These are phyloP conservation scores for Conopomorpha cramerella DNA, from an alignment of 1,140 invertebrate species.

Conservation along the genomic window DNA sequence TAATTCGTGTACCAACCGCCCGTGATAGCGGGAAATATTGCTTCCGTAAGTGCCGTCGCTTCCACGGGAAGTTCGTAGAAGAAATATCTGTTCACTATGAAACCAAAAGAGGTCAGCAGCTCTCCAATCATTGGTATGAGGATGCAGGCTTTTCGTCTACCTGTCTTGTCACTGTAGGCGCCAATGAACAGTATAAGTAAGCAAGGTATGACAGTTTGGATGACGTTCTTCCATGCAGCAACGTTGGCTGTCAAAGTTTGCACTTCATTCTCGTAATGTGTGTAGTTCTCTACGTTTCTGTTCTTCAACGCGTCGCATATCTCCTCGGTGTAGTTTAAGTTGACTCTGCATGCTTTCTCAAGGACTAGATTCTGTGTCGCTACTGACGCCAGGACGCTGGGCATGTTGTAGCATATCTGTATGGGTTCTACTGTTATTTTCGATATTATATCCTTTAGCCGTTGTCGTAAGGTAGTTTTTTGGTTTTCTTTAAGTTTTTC, in stretches of 20 bases:
- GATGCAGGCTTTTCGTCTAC: slow-evolving; percentile 64
- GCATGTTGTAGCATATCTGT: too few relatives aligned
- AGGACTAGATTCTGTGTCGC: too few relatives aligned
- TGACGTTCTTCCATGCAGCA: slow-evolving; percentile 60
- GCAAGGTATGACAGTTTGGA: slow-evolving; percentile 61
- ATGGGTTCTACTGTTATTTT: too few relatives aligned
- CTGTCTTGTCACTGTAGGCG: slow-evolving; percentile 64
- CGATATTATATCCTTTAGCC: too few relatives aligned
- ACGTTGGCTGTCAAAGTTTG: slow-evolving; percentile 64
- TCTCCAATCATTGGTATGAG: slow-evolving; percentile 61
- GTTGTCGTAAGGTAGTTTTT: too few relatives aligned
- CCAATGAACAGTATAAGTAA: slow-evolving; percentile 64
- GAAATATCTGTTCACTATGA: slow-evolving; percentile 61
- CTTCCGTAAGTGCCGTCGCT: too few relatives aligned
- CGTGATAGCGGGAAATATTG: too few relatives aligned
- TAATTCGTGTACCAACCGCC: too few relatives aligned
- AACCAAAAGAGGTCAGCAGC: slow-evolving; percentile 45
- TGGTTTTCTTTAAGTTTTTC: too few relatives aligned
- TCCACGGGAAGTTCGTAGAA: slow-evolving; percentile 58
- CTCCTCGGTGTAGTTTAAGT: slow-evolving; percentile 58
- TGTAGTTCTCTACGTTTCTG: slow-evolving; percentile 53
- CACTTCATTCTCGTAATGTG: slow-evolving; percentile 53
- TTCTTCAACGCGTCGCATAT: slow-evolving; percentile 61
- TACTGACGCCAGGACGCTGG: too few relatives aligned
- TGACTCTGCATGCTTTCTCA: slow-evolving; percentile 67